Evolutionary conservation across 2,888 invertebrate species (phyloP).

Genomic region (Plagiodera versicolora): DNA sequence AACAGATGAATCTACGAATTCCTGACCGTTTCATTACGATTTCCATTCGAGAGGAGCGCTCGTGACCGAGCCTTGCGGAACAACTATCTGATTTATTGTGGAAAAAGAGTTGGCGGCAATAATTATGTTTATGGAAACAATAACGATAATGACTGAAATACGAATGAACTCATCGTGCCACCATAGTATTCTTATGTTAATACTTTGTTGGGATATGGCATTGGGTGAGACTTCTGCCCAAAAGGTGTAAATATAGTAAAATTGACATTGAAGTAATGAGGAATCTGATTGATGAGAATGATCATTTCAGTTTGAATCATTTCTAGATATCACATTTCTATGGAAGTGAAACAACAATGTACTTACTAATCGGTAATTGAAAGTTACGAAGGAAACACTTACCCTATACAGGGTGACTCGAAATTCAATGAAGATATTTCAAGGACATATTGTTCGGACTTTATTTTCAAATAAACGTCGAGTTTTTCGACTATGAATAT

Average conservation of each 20-base stretch:
- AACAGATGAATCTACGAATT: conserved; percentile 12
- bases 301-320: no score
- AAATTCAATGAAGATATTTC: no score
- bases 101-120: conserved; percentile 9
- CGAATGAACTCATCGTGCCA: conserved; percentile 13
- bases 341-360: no score
- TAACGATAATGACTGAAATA: conserved; percentile 14
- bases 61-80: conserved; percentile 13
- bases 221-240: not conserved
- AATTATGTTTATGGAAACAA: conserved; percentile 15
- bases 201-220: not conserved
- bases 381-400: no score
- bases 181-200: conserved; percentile 9
- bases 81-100: conserved; percentile 10
- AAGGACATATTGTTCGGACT: no score
- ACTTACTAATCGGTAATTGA: no score
- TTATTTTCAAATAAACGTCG: no score
- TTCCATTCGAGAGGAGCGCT: conserved; percentile 4
- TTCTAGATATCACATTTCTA: no score
- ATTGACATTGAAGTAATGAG: no score
- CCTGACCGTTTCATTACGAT: conserved; percentile 13
- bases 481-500: no score
- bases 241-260: not conserved
- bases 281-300: no score
- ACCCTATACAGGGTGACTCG: no score